Evolutionary conservation across 2,797 vertebrate genomes (phyloP), one percentile per base, ranked within the genome.

Genomic region (Ispidina picta): DNA sequence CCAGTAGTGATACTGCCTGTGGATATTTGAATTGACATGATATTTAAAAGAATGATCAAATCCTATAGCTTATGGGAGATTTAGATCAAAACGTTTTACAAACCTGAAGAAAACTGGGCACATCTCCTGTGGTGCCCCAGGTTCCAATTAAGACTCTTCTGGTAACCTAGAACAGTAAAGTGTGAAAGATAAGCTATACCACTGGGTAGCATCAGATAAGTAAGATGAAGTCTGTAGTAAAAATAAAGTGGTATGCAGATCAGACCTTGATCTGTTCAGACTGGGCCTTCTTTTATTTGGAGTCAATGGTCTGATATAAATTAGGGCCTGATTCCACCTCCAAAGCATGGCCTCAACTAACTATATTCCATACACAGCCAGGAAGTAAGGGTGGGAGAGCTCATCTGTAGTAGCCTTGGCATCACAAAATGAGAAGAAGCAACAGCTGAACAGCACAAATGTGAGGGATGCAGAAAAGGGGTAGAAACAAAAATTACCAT

Each of bases 11-110:
- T 21, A 29, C 6, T 52, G 35, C 31, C 70, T 59, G 35, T 76
- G 58, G 25, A 18, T 88, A 48, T 86, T 89, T 86, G 26, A 43
- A 17, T 65, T 58, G 46, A 64, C 0, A 0, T 15, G 29, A 21
- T 5, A 33, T 77, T 84, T 82, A 41, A 74, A 93, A 86, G 46
- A 88, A 51, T n/a, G 14, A 59, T 43, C 43, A 91, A 82, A 91
- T 77, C 88, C 75, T 65, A 54, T 80, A 92, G 35, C 26, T 74
- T n/a, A 16, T 43, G 35, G 35, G 55, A 88, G 10, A 55, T 54
- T 18, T 70, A 64, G 58, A 64, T 54, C 17, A 71, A 83, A 23
- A 88, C 4, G 6, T 84, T 92, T 90, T 86, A 29, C 39, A 82
- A 58, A 58, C n/a, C n/a, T 44, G 25, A 56, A 9, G 7, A 64